Percentiles rank a stretch among this genome's conserved stretches.
Evolutionary conservation across 30 jellyfish, hydroid and myxozoan species (phyloP).

Genomic region (Nemopilema nomurai): DNA sequence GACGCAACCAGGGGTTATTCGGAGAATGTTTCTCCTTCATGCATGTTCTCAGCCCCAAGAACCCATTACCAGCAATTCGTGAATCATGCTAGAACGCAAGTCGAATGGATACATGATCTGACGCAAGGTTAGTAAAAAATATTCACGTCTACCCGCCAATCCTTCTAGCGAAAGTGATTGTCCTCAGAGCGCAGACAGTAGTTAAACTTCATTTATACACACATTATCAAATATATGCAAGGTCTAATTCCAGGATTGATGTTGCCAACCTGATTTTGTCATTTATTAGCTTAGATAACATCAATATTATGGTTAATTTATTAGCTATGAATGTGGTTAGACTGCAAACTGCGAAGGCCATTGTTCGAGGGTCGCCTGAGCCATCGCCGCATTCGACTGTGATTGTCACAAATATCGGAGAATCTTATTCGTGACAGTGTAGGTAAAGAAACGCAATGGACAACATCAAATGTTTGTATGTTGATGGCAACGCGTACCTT

Average conservation of each 20-base stretch:
- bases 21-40: constrained; percentile 20
- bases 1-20: constrained; percentile 36
- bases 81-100: constrained; percentile 36
- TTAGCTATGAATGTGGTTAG: constrained; percentile 76
- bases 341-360: constrained; percentile 64
- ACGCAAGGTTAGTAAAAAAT: constrained; percentile 56
- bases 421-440: background rate
- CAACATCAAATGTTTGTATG: background rate
- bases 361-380: constrained; percentile 49
- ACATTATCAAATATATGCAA: background rate
- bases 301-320: constrained; percentile 52
- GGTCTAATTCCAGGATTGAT: background rate
- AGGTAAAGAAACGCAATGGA: background rate
- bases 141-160: background rate
- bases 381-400: background rate
- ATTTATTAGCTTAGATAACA: constrained; percentile 53
- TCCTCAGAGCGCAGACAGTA: background rate
- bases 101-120: constrained; percentile 56
- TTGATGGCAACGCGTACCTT: background rate
- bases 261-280: constrained; percentile 40
- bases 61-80: constrained; percentile 29
- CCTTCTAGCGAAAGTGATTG: background rate
- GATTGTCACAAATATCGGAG: constrained; percentile 1
- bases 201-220: background rate
- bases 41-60: constrained; percentile 41